A percentile compares a stretch with the other conserved stretches of the same genome.
Conservation (phyloP, 2,888 invertebrate genomes). For the Caradrina kadenii region DNA sequence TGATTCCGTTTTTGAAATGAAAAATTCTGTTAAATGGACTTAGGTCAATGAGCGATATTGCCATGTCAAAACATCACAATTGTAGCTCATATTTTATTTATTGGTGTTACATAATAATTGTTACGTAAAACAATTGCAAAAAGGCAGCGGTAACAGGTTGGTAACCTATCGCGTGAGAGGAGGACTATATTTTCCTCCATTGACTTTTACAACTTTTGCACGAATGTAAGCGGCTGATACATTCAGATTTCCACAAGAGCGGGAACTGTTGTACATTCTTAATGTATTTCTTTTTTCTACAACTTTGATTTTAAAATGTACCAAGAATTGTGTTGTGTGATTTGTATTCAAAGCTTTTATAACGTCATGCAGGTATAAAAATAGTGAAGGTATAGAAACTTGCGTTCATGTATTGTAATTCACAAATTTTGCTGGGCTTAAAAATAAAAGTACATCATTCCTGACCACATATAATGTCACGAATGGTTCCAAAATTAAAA, state of each 20-base stretch:
- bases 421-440: too few relatives aligned
- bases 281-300: slow-evolving; percentile 1
- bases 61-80: too few relatives aligned
- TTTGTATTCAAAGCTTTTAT: too few relatives aligned
- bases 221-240: background rate
- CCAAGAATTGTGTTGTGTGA: background rate
- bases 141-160: slow-evolving; percentile 21
- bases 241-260: slow-evolving; percentile 5
- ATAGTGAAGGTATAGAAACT: background rate
- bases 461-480: background rate
- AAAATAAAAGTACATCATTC: background rate
- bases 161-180: slow-evolving; percentile 23
- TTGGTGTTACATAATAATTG: background rate
- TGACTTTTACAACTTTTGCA: slow-evolving; percentile 23
- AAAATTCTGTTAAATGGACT: too few relatives aligned
- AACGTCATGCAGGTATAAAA: background rate
- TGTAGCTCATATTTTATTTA: background rate
- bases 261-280: background rate
- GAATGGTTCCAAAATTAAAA: background rate
- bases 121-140: background rate
- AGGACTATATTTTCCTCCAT: slow-evolving; percentile 21
- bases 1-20: too few relatives aligned
- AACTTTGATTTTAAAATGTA: background rate
- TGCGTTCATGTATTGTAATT: too few relatives aligned
- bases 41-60: too few relatives aligned